Percentiles rank a stretch among this genome's conserved stretches.
Conservation (phyloP, 2,797 vertebrate species). For the Menidia menidia region DNA sequence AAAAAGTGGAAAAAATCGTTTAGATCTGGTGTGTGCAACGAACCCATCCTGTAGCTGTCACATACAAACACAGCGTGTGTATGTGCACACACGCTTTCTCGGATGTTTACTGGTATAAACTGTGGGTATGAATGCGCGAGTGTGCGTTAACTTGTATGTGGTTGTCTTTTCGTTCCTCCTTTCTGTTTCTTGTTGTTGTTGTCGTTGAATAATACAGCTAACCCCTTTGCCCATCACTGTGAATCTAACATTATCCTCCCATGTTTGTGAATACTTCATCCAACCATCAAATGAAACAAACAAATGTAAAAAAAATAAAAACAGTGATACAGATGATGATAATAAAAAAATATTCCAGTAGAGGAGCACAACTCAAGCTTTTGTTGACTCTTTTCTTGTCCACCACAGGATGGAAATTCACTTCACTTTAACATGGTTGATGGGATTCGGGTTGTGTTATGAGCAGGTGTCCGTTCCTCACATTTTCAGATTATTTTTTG, state of each 20-base stretch:
- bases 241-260: slow-evolving; percentile 81
- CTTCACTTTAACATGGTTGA: not conserved
- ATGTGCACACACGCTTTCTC: slow-evolving; percentile 44
- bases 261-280: slow-evolving; percentile 84
- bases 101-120: slow-evolving; percentile 53
- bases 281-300: slow-evolving; percentile 80
- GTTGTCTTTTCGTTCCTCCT: slow-evolving; percentile 17
- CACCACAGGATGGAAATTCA: not conserved
- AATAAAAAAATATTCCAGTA: slow-evolving; percentile 87
- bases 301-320: slow-evolving; percentile 84
- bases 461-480: not conserved
- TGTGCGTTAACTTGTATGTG: slow-evolving; percentile 34
- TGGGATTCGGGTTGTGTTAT: not conserved
- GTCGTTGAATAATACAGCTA: slow-evolving; percentile 72
- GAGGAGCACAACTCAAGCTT: slow-evolving; percentile 73
- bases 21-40: slow-evolving; percentile 54
- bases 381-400: slow-evolving; percentile 55
- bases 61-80: slow-evolving; percentile 29
- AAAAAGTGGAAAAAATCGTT: slow-evolving; percentile 15
- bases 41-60: slow-evolving; percentile 53
- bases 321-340: slow-evolving; percentile 79
- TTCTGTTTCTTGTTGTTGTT: slow-evolving; percentile 34
- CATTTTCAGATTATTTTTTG: slow-evolving; percentile 8
- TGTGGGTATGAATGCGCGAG: slow-evolving; percentile 40
- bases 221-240: slow-evolving; percentile 85